Evolutionary conservation across 2,797 vertebrate genomes (phyloP), one percentile per base, ranked within the genome.

Genomic region (Menidia menidia): DNA sequence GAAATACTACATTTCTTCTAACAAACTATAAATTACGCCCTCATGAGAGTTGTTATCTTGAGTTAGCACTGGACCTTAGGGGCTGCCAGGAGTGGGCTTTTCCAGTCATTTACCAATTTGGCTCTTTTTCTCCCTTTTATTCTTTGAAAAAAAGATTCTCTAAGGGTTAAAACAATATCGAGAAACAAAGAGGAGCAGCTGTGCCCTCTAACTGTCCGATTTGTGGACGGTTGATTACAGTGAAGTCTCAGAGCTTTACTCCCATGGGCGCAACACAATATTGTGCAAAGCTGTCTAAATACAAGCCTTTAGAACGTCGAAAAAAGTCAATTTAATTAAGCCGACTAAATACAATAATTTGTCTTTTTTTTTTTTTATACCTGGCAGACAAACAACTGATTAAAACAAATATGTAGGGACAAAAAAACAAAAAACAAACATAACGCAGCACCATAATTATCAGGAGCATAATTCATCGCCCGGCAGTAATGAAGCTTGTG

Each of bases 191-290:
- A 31, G 7, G 35, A 42, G 41, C 56, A 51, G 4, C 25, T 50
- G 16, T 41, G n/a, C 14, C 56, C 58, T 78, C 64, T 78, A 55
- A 74, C 50, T 12, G 62, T 51, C 19, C 65, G 53, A 78, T 85
- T 60, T 18, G 42, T 54, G 35, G 48, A 39, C 1, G 5, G 10
- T 32, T 18, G 33, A 47, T n/a, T 19, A 14, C 41, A 43, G 47
- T 43, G 55, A 56, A 18, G 15, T 19, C 25, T 43, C 45, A 61
- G 53, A 30, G n/a, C 60, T 51, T 63, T 58, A 55, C 52, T 33
- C 48, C 19, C 32, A 47, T n/a, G 8, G 39, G 7, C 5, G 53
- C 2, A 61, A 39, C 35, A 39, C 7, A 61, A 61, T 13, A 73
- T 30, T 33, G 39, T 18, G 65, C 19, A 79, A 44, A 57, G 45